Conservation (phyloP, 2,113 vertebrate genomes). For the Hypanus sabinus region DNA sequence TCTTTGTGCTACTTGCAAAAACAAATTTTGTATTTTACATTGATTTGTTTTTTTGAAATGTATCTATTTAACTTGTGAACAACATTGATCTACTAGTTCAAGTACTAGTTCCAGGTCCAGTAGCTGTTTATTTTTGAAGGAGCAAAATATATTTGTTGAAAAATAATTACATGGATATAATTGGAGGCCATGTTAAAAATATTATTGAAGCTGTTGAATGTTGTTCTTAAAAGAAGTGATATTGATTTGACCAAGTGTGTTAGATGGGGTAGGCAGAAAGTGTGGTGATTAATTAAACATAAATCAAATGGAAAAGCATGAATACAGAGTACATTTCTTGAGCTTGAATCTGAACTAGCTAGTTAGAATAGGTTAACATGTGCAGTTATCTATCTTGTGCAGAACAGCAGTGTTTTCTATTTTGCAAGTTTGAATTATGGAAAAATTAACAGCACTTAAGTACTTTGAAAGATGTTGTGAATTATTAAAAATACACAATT, state of each 20-base stretch:
- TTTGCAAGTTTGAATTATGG: not conserved
- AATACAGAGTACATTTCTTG: not conserved
- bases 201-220: not conserved
- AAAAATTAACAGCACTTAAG: not conserved
- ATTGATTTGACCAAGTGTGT: not conserved
- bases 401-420: not conserved
- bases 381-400: not conserved
- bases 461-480: not conserved
- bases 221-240: not conserved
- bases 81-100: not conserved
- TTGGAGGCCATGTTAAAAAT: not conserved
- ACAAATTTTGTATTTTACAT: not conserved
- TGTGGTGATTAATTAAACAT: not conserved
- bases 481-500: not conserved
- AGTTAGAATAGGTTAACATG: not conserved
- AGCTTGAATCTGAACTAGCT: not conserved
- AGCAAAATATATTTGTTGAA: not conserved
- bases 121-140: not conserved
- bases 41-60: not conserved
- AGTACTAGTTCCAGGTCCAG: not conserved
- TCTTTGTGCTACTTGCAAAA: not conserved
- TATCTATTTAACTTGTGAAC: not conserved
- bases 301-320: not conserved
- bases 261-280: not conserved
- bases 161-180: not conserved